phyloP scores from a whole-genome alignment of 1,140 invertebrate species.

The Leptopilina clavipes region DNA sequence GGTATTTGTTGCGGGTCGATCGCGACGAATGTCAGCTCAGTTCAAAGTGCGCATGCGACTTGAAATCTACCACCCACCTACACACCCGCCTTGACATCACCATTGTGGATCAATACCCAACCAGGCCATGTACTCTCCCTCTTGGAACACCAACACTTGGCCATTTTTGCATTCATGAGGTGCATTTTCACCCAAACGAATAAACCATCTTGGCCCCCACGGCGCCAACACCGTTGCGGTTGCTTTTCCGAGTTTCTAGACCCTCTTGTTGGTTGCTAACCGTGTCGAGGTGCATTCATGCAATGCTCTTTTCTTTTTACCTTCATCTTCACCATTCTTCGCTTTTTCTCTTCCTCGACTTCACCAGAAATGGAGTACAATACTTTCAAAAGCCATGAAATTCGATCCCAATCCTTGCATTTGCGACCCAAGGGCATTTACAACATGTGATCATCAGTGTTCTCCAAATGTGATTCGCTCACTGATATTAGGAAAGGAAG shows the following conservation, averaged over 20 bases:
- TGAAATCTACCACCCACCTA: conserved; percentile 56
- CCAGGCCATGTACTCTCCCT: conserved; percentile 67
- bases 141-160: conserved; percentile 52
- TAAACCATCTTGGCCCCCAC: conserved; percentile 31
- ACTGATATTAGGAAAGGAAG: too few species aligned
- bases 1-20: conserved; percentile 49
- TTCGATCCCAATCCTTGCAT: background rate
- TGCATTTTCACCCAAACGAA: conserved; percentile 20
- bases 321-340: conserved; percentile 15
- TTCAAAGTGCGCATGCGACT: conserved; percentile 62
- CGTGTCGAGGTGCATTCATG: conserved; percentile 6
- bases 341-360: background rate
- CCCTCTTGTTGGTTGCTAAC: conserved; percentile 5
- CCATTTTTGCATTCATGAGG: conserved; percentile 13
- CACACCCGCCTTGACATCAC: conserved; percentile 48
- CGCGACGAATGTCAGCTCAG: conserved; percentile 55
- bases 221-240: conserved; percentile 40
- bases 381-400: background rate
- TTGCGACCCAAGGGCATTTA: background rate
- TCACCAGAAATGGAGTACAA: background rate
- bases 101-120: conserved; percentile 71
- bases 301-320: conserved; percentile 14
- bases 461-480: background rate
- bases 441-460: too few species aligned
- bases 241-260: conserved; percentile 23